phyloP scores from a whole-genome alignment of 2,888 invertebrate genomes.

The Limenitis camilla region DNA sequence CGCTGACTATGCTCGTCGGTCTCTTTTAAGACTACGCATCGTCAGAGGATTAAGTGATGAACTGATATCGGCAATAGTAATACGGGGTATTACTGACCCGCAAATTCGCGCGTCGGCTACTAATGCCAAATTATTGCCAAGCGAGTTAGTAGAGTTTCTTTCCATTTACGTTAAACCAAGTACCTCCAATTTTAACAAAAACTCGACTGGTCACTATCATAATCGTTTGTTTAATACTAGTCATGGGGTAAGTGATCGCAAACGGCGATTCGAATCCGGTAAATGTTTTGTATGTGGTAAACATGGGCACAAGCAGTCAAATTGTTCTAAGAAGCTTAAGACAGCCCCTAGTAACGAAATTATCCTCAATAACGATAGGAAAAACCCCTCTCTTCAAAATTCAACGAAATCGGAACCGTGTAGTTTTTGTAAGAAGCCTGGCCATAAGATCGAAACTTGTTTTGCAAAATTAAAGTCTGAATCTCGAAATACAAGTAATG shows the following conservation, averaged over 20 bases:
- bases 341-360: not conserved
- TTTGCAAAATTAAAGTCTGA: conserved; percentile 20
- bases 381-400: no score
- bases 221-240: no score
- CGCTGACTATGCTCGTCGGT: conserved; percentile 30
- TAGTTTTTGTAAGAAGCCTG: conserved; percentile 20
- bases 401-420: no score
- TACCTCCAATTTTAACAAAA: no score
- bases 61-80: conserved; percentile 18
- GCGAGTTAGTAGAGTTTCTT: no score
- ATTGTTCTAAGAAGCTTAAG: conserved; percentile 5
- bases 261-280: not conserved
- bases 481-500: conserved; percentile 10
- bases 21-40: conserved; percentile 25
- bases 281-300: conserved; percentile 19
- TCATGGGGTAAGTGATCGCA: no score
- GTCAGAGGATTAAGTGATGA: conserved; percentile 30
- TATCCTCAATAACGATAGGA: no score
- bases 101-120: no score
- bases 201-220: no score
- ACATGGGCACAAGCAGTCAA: conserved; percentile 6
- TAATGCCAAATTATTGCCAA: no score
- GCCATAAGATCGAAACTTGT: conserved; percentile 21
- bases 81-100: no score
- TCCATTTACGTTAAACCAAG: no score